Evolutionary conservation across 2,113 vertebrate species (phyloP).

Genomic region (Pimephales promelas): DNA sequence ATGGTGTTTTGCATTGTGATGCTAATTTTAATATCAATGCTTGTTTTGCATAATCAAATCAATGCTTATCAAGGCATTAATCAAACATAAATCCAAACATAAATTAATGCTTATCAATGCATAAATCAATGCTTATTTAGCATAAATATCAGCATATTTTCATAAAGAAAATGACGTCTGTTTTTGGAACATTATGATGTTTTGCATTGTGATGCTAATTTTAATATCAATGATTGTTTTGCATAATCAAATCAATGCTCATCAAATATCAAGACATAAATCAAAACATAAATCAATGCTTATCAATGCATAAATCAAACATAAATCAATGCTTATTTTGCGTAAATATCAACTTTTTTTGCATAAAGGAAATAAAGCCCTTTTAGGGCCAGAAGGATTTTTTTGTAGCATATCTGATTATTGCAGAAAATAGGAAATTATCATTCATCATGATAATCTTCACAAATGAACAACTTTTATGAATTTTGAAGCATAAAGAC

Average conservation of each 20-base stretch:
- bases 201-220: not conserved
- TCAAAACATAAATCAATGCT: not conserved
- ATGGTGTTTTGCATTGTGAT: no score
- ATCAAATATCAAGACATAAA: not conserved
- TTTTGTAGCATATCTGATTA: not conserved
- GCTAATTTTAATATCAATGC: not conserved
- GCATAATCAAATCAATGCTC: not conserved
- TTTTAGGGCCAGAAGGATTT: not conserved
- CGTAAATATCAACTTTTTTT: not conserved
- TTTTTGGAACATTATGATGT: not conserved
- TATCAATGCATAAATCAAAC: not conserved
- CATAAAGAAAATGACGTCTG: not conserved
- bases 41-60: not conserved
- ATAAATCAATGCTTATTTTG: not conserved
- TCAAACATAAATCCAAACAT: not conserved
- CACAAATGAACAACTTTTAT: no score
- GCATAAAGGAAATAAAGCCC: not conserved
- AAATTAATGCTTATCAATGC: not conserved
- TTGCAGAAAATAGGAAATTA: no score
- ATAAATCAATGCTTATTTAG: not conserved
- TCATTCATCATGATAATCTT: no score
- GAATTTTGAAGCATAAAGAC: no score
- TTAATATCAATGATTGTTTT: not conserved
- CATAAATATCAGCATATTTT: not conserved
- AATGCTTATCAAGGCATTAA: not conserved